Evolutionary conservation across 2,113 vertebrate species (phyloP), one percentile per base, ranked within the genome.

Genomic region (Tenrec ecaudatus): DNA sequence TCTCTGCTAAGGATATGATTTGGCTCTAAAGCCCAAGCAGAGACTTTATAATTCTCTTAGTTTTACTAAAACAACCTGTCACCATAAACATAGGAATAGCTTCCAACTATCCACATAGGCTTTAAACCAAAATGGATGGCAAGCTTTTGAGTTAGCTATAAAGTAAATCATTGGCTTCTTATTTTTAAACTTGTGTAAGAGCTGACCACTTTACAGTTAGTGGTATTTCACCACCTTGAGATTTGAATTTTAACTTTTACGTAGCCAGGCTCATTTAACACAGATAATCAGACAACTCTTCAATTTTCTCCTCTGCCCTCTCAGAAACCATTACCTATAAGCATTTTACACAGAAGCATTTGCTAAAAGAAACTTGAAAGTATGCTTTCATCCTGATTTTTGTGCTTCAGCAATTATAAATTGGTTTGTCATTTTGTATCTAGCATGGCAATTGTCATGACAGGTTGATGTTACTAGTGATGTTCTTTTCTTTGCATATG

Each of bases 361-460:
- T 71, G 71, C 40, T 60, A 66, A 85, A 89, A 75, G 40, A 75
- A 53, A 89, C 40, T 31, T 16, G 14, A 81, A 87, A 33, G 12
- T 73, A 81, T 40, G 68, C 9, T 60, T 73, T 87, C 53, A 38
- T 84, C 36, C 33, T 57, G 6, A 58, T 68, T 90, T 90, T 96
- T 90, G 47, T 81, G 82, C 62, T 79, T 82, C 25, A 22, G 31
- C 23, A 43, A 20, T 85, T 78, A 71, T 53, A 86, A 73, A 85
- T 16, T 75, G 64, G 43, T 82, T 93, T 91, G 40, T 68, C 20
- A 73, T 94, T 95, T 95, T 92, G 38, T 57, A 82, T 89, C 77
- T 78, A 88, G 91, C 62, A 68, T 62, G 73, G 38, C 43, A 81
- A 82, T 57, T 86, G 73, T 76, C 83, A 58, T 10, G 85, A 92